A percentile compares a stretch with the other conserved stretches of the same genome.
Evolutionary conservation across 2,888 invertebrate genomes (phyloP).

Genomic region (Lamproptera curius): DNA sequence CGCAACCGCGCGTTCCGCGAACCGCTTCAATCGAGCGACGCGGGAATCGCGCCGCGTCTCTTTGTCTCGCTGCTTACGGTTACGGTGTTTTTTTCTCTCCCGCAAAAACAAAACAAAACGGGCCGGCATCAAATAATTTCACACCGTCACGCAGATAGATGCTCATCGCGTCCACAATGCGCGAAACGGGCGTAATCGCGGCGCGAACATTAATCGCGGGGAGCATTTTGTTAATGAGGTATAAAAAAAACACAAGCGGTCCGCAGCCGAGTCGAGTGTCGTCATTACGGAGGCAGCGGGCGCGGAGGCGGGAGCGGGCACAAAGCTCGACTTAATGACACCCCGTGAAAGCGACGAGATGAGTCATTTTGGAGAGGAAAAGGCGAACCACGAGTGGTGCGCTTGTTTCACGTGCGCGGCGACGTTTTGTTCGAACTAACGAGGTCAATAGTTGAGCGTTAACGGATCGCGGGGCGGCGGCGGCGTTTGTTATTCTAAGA

Average conservation of each 20-base stretch:
- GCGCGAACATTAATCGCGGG: conserved; percentile 35
- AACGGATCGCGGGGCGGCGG: conserved; percentile 43
- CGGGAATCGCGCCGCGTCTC: conserved; percentile 7
- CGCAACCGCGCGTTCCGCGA: conserved; percentile 6
- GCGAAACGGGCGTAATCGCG: conserved; percentile 32
- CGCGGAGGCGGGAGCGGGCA: conserved; percentile 45
- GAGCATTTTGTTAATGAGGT: conserved; percentile 63
- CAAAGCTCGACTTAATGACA: conserved; percentile 71
- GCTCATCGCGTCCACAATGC: conserved; percentile 30
- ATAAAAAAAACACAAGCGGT: too few species aligned
- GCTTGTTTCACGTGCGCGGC: conserved; percentile 65
- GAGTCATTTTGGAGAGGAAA: conserved; percentile 77
- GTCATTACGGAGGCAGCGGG: conserved; percentile 53
- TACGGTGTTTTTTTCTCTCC: conserved; percentile 8
- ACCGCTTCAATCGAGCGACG: conserved; percentile 10
- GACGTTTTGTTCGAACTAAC: conserved; percentile 71
- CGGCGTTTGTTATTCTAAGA: conserved; percentile 37
- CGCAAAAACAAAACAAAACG: conserved; percentile 4
- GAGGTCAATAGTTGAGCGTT: conserved; percentile 70
- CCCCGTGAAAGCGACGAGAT: conserved; percentile 67
- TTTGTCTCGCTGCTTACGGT: too few species aligned
- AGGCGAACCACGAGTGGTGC: conserved; percentile 69
- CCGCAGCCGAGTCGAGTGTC: conserved; percentile 44
- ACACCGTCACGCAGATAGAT: conserved; percentile 22
- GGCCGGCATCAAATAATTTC: conserved; percentile 12